Evolutionary conservation across 1,140 invertebrate species (phyloP).

Genomic region (Hesperophylax magnus): DNA sequence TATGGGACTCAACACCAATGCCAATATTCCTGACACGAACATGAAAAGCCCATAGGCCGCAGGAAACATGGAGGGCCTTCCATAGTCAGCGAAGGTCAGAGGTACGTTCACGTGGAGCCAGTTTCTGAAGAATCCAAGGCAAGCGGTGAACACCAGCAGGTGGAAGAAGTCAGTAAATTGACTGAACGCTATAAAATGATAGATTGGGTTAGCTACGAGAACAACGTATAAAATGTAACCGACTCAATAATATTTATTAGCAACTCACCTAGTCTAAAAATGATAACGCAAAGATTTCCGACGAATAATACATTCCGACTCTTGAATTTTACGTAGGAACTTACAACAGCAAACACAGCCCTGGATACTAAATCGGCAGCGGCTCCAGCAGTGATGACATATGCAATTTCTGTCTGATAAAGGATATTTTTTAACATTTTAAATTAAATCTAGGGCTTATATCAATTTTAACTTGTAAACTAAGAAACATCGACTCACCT

Average conservation of each 20-base stretch:
- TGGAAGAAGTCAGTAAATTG: conserved; percentile 65
- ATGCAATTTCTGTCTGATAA: conserved; percentile 41
- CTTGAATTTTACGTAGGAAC: conserved; percentile 44
- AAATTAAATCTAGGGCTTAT: not conserved
- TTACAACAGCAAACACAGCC: conserved; percentile 34
- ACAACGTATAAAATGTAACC: not conserved
- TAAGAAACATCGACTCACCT: conserved; percentile 33
- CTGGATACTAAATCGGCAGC: conserved; percentile 47
- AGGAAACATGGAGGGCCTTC: conserved; percentile 73
- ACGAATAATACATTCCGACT: conserved; percentile 49
- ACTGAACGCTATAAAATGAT: conserved; percentile 62
- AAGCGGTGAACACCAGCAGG: conserved; percentile 68
- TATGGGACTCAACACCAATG: conserved; percentile 64
- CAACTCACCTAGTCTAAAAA: conserved; percentile 49
- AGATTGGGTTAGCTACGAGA: not conserved
- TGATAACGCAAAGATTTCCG: conserved; percentile 42
- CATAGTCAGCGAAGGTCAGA: conserved; percentile 74
- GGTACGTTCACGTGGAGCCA: conserved; percentile 72
- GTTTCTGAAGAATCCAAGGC: conserved; percentile 72
- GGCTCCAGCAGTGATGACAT: conserved; percentile 50
- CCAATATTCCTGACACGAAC: conserved; percentile 68
- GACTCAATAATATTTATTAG: too few relatives aligned
- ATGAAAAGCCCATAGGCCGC: conserved; percentile 77
- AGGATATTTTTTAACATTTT: not conserved
- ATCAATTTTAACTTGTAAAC: not conserved